Conservation (phyloP, 2,888 invertebrate genomes). For the Furcula furcula region DNA sequence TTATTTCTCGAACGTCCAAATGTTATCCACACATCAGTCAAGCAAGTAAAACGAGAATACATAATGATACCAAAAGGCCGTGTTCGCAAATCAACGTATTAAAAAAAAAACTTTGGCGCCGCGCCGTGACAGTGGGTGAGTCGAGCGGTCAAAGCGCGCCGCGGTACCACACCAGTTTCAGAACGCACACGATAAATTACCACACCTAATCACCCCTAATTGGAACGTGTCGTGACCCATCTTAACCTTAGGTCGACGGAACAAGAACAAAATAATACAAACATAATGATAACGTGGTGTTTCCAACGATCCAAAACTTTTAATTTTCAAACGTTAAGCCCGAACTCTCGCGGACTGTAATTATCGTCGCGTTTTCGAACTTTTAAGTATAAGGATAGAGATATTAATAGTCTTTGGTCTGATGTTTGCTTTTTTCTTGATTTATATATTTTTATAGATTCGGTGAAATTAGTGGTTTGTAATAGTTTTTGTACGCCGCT, state of each 20-base stretch:
- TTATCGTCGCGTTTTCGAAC: constrained; percentile 69
- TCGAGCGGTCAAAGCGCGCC: constrained; percentile 51
- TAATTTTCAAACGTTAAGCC: constrained; percentile 71
- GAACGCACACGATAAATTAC: constrained; percentile 78
- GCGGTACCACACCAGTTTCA: constrained; percentile 49
- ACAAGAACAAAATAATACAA: constrained; percentile 75
- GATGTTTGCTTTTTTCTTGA: constrained; percentile 74
- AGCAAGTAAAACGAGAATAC: neutral
- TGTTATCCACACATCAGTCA: too few relatives aligned
- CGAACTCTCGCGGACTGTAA: constrained; percentile 63
- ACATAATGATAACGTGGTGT: constrained; percentile 75
- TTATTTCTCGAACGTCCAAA: too few relatives aligned
- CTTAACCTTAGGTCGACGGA: constrained; percentile 72
- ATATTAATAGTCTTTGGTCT: constrained; percentile 65
- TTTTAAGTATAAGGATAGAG: constrained; percentile 78
- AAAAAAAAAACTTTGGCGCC: constrained; percentile 59
- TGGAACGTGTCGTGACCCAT: constrained; percentile 78
- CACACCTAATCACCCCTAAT: constrained; percentile 77
- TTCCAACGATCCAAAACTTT: constrained; percentile 57
- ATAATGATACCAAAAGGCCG: constrained; percentile 8
- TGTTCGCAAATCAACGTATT: constrained; percentile 66
- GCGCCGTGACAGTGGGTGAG: constrained; percentile 42
- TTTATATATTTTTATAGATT: constrained; percentile 72
- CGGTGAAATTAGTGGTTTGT: constrained; percentile 69
- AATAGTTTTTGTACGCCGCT: constrained; percentile 59